Conservation (phyloP, 2,113 vertebrate species). For the Coptodon bakossiorum region DNA sequence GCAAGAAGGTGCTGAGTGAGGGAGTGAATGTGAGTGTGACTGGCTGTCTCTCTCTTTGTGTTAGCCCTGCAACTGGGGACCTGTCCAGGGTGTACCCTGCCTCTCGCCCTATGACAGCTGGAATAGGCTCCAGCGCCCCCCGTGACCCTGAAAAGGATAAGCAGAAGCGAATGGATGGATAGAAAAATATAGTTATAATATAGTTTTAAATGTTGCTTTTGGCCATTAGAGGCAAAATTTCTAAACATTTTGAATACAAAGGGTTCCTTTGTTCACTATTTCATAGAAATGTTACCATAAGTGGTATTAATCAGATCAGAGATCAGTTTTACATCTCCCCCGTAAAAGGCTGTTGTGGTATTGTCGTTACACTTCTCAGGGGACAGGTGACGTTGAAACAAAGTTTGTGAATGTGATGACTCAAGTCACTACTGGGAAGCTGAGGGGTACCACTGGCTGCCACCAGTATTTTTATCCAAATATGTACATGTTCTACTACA, state of each 20-base stretch:
- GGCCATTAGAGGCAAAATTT: not conserved
- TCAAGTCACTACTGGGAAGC: not conserved
- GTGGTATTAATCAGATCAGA: not conserved
- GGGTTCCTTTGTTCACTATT: not conserved
- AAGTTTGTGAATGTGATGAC: not conserved
- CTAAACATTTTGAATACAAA: not conserved
- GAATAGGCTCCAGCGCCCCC: not conserved
- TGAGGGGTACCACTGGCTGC: not conserved
- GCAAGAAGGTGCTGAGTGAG: not conserved
- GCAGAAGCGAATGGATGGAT: fast-evolving
- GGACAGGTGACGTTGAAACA: not conserved
- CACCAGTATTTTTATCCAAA: not conserved
- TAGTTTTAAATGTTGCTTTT: not conserved
- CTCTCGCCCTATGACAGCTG: not conserved
- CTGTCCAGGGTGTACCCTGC: fast-evolving
- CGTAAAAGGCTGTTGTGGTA: not conserved
- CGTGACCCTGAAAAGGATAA: not conserved
- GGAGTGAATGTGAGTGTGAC: fast-evolving
- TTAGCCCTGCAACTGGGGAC: fast-evolving
- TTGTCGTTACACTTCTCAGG: not conserved
- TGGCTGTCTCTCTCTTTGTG: fast-evolving
- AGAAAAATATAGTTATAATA: not conserved
- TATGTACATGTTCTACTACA: not conserved
- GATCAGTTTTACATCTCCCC: not conserved
- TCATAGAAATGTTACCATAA: fast-evolving